A percentile compares a stretch with the other conserved stretches of the same genome.
phyloP scores from a whole-genome alignment of 2,113 vertebrate species.

The Procavia capensis region DNA sequence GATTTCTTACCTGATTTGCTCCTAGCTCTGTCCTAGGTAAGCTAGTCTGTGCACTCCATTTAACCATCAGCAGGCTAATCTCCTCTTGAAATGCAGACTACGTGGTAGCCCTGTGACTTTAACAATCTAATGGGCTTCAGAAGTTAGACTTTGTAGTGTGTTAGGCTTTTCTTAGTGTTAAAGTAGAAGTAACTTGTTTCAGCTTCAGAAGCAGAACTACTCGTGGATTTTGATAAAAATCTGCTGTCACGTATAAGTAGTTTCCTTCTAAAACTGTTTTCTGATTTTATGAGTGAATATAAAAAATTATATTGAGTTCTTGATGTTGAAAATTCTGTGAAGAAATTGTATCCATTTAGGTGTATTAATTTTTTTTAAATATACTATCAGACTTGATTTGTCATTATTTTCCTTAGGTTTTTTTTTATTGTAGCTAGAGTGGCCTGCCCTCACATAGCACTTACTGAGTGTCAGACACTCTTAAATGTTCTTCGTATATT shows the following conservation, averaged over 20 bases:
- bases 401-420: not conserved
- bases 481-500: not conserved
- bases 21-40: not conserved
- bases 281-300: not conserved
- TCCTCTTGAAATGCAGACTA: not conserved
- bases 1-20: not conserved
- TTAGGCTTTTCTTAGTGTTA: not conserved
- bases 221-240: not conserved
- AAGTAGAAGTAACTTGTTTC: not conserved
- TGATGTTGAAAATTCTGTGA: conserved; percentile 25
- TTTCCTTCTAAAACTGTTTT: conserved; percentile 13
- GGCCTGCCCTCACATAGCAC: not conserved
- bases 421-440: not conserved
- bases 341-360: not conserved
- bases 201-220: not conserved
- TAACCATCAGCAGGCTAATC: not conserved
- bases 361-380: not conserved
- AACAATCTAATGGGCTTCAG: not conserved
- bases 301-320: not conserved
- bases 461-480: not conserved
- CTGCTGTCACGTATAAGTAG: conserved; percentile 1
- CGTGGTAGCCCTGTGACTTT: not conserved
- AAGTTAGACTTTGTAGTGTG: not conserved
- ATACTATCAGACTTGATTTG: not conserved
- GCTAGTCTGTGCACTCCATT: not conserved